Conservation (phyloP, 2,888 invertebrate genomes). For the Pachydiplax longipennis region DNA sequence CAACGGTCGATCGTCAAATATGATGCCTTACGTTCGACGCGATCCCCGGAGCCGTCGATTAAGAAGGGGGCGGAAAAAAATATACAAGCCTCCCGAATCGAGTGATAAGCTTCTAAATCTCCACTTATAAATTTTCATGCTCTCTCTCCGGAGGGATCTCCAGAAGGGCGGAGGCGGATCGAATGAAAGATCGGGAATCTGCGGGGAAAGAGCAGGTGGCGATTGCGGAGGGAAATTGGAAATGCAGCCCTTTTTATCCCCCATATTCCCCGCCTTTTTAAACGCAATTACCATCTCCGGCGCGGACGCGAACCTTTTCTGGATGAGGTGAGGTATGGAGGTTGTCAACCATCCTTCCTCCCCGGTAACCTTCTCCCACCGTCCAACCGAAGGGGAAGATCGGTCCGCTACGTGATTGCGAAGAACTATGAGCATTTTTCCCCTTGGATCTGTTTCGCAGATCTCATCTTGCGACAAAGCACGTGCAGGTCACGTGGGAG, state of each 20-base stretch:
- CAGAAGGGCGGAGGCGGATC: neutral
- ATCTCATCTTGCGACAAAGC: neutral
- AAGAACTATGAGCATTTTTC: slow-evolving; percentile 4
- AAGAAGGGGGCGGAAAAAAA: neutral
- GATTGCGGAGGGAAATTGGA: neutral
- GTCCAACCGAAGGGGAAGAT: neutral
- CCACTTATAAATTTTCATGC: neutral
- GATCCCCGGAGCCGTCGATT: neutral
- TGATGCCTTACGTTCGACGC: neutral
- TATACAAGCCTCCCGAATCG: neutral
- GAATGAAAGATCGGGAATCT: neutral
- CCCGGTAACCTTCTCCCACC: neutral
- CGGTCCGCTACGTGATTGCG: slow-evolving; percentile 7
- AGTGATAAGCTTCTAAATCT: neutral
- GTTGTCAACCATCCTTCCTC: neutral
- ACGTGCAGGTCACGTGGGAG: slow-evolving; percentile 21
- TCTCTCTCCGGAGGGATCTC: neutral
- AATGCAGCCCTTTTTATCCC: neutral
- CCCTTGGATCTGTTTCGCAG: neutral
- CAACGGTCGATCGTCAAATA: neutral
- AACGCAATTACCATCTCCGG: neutral
- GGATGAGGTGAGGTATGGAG: neutral
- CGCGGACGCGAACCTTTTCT: neutral
- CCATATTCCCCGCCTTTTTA: neutral
- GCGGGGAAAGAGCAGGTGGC: neutral